Base-by-base conservation (phyloP, 2,888 invertebrate species). In the Zhuqinia jingwanae region DNA sequence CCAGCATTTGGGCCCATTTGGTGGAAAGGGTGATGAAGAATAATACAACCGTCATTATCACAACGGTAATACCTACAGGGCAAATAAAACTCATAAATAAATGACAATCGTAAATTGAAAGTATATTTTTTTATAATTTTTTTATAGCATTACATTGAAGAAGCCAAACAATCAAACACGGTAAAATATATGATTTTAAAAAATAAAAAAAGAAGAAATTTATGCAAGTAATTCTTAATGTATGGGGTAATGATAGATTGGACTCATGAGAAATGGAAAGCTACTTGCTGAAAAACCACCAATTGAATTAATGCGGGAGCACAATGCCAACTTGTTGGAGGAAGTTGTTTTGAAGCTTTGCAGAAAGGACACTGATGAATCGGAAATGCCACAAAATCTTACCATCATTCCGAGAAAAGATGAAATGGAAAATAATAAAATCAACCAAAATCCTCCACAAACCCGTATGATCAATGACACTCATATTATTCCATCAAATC, bases 1-100 rank as follows among this genome's bases (percentile, higher is more conserved):
- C n/a, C 92, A 97, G 97, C 92, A 98, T 98, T 92, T 98, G 98
- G 98, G 96, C 96, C 91, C 97, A 98, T 92, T 93, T 98, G 92
- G 96, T 97, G 85, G 95, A 97, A 92, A 96, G 98, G 92, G 97
- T 97, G 91, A 96, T 96, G 93, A 96, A 96, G 89, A 96, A 96
- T 60, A 96, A 96, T 92, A 97, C 97, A 93, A 98, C 98, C 27
- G 97, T 98, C 91, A 97, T 98, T 85, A 97, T 98, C 84, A 98
- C 98, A 90, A 96, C 98, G 17, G 80, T 80, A 70, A 47, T 13
- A 13, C 20, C 15, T 15, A 3, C 15, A 20, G 6, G 15, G 5
- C 6, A 6, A 8, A 25, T 27, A 20, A 13, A 11, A 11, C 5
- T 11, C 5, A 5, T 13, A 20, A 60, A n/a, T 60, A 58, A 60